Conservation (phyloP, 2,113 vertebrate genomes). For the Hemichromis elongatus region DNA sequence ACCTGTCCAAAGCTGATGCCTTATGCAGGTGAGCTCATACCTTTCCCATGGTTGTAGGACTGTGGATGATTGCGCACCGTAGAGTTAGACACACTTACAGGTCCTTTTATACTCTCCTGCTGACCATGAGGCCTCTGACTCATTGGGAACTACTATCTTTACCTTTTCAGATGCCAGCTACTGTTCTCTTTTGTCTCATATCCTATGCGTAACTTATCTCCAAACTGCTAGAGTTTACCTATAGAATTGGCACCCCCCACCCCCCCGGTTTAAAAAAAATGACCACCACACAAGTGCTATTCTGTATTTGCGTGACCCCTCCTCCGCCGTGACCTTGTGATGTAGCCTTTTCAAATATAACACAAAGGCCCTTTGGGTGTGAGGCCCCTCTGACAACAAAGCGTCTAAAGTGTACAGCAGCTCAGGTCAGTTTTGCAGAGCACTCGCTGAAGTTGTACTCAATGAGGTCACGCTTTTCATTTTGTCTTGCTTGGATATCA, state of each 20-base stretch:
- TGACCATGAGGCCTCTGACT: slow-evolving; percentile 44
- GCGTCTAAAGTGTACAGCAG: slow-evolving; percentile 17
- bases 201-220: slow-evolving; percentile 45
- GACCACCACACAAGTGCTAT: slow-evolving; percentile 36
- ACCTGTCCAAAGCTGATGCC: not conserved
- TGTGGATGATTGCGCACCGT: slow-evolving; percentile 41
- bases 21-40: slow-evolving; percentile 42
- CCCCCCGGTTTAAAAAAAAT: not conserved
- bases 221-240: slow-evolving; percentile 71
- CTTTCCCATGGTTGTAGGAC: slow-evolving; percentile 71
- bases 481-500: not conserved
- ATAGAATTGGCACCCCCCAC: slow-evolving; percentile 55
- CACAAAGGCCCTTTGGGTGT: slow-evolving; percentile 57
- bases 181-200: slow-evolving; percentile 53
- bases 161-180: slow-evolving; percentile 58
- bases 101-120: slow-evolving; percentile 67
- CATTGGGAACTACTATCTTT: slow-evolving; percentile 59
- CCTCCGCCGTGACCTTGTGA: slow-evolving; percentile 52
- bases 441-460: not conserved
- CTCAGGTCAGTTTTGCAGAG: slow-evolving; percentile 15
- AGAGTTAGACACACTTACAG: not conserved
- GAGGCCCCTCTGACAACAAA: slow-evolving; percentile 54
- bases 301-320: slow-evolving; percentile 56
- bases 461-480: not conserved
- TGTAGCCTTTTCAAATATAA: slow-evolving; percentile 62